These are phyloP conservation scores for Taurulus bubalis DNA, from an alignment of 2,113 vertebrate species.

Conservation along the genomic window DNA sequence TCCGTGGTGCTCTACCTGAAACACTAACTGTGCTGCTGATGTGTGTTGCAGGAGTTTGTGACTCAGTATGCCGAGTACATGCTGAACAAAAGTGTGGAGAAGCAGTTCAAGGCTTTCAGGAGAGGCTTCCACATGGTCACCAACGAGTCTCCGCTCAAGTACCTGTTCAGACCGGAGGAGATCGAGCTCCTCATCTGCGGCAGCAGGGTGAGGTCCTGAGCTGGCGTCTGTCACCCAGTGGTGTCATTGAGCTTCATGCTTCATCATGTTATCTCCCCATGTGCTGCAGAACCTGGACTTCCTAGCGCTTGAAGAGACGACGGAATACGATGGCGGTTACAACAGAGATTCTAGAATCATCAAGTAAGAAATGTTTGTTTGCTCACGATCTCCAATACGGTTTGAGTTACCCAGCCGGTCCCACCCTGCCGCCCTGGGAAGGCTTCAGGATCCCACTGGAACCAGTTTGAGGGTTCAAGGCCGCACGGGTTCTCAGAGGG, in stretches of 20 bases:
- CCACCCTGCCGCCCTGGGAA: no score
- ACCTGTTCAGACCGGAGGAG: conserved; percentile 97
- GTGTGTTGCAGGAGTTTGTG: conserved; percentile 92
- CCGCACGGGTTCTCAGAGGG: no score
- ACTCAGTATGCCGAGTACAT: conserved; percentile 97
- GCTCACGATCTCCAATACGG: no score
- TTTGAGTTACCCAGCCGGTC: no score
- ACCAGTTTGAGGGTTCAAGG: no score
- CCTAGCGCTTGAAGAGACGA: conserved; percentile 96
- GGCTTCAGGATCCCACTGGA: no score
- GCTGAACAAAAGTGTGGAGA: conserved; percentile 98
- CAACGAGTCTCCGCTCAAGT: conserved; percentile 98
- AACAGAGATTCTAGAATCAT: conserved; percentile 94
- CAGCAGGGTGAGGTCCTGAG: conserved; percentile 86
- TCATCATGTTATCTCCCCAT: neutral
- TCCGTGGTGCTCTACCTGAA: no score
- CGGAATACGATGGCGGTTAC: conserved; percentile 98
- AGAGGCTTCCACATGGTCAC: conserved; percentile 99
- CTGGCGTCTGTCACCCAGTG: neutral
- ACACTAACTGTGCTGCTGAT: neutral
- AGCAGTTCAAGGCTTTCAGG: conserved; percentile 98
- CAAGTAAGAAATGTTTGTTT: conserved; percentile 83
- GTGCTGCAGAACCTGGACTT: conserved; percentile 95
- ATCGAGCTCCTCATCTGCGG: conserved; percentile 99
- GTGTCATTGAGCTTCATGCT: neutral